Base-by-base conservation (phyloP, 35 echinoderm and acorn worm species). In the Patiria miniata region DNA sequence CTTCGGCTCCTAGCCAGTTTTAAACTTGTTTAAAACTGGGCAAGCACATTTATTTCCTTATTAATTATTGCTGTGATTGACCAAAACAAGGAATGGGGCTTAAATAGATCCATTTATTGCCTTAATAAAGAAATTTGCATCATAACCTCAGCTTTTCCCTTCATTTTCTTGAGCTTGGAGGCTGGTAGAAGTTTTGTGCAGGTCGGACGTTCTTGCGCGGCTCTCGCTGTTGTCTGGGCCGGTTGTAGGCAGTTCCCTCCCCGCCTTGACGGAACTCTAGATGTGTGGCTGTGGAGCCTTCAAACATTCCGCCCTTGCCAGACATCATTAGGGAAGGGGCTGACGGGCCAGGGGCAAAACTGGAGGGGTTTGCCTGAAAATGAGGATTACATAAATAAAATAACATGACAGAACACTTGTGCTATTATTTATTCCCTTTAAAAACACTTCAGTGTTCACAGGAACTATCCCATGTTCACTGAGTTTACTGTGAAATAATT, bases 241-340 rank as follows among this genome's bases (percentile, higher is more conserved):
- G 3, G 65, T 18, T 32, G 29, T 73, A 30, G 26, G 29, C 29
- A 32, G 23, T 50, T 39, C 85, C 85, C 0, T 87, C 85, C 14
- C 85, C 85, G 29, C 85, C 85, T 52, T 87, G 77, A 40, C 69
- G 39, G 68, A 87, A 87, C 76, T 87, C 85, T 12, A 87, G 76
- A 33, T 69, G 76, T 18, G 52, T 52, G 14, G 23, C 36, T 18
- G 77, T 79, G 17, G 68, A 28, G 32, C 68, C 85, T 44, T 77
- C 85, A 39, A 79, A 87, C 68, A 18, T 51, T 39, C 85, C 73
- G 18, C 52, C 52, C 21, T 87, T 77, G 52, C 39, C 44, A 12
- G 73, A 51, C 47, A 79, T 26, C 40, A 79, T 19, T 9, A 77
- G 68, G 8, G 85, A 19, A 26, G 76, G 85, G 26, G 39, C 51